Evolutionary conservation across 2,797 vertebrate genomes (phyloP).

Genomic region (Alosa sapidissima): DNA sequence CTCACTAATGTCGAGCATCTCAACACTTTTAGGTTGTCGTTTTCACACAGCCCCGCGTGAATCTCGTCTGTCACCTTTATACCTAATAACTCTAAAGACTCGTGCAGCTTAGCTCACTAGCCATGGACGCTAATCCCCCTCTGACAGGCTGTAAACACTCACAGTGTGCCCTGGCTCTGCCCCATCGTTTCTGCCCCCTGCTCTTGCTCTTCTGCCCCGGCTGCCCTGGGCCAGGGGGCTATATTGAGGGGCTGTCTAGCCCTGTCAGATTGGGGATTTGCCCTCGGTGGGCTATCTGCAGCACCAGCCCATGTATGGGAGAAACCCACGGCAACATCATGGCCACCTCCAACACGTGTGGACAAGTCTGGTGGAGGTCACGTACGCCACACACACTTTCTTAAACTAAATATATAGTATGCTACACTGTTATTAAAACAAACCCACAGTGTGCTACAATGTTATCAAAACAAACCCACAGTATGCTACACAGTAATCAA

Average conservation of each 20-base stretch:
- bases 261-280: not conserved
- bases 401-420: too few relatives aligned
- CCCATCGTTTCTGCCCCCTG: too few relatives aligned
- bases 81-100: not conserved
- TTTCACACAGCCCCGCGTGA: not conserved
- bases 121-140: conserved; percentile 15
- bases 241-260: conserved; percentile 26
- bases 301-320: not conserved
- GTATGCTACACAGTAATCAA: too few relatives aligned
- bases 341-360: not conserved
- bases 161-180: conserved; percentile 1
- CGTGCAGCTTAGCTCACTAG: not conserved
- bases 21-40: not conserved
- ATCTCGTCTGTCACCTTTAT: not conserved
- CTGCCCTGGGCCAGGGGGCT: conserved; percentile 11
- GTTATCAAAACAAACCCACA: too few relatives aligned
- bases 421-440: too few relatives aligned
- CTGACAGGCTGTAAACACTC: conserved; percentile 32
- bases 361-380: conserved; percentile 22
- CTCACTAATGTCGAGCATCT: not conserved
- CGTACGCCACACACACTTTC: not conserved
- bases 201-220: not conserved
- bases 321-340: not conserved
- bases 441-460: not conserved
- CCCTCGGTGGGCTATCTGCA: not conserved